Conservation (phyloP, 2,113 vertebrate species). For the Notarius lentiginosus region DNA sequence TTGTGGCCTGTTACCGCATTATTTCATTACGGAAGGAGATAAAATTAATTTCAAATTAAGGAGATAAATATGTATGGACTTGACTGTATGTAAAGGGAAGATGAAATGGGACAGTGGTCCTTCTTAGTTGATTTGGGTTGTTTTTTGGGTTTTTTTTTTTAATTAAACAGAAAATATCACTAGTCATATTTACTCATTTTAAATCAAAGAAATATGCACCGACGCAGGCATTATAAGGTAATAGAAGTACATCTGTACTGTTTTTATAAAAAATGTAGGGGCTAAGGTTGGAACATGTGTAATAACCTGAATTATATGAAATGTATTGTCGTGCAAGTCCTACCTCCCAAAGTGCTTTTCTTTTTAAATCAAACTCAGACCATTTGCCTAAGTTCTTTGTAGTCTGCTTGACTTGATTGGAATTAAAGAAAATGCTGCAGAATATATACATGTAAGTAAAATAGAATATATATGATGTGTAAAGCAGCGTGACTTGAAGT, state of each 20-base stretch:
- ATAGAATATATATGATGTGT: not conserved
- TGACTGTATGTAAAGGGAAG: not conserved
- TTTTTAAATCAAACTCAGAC: not conserved
- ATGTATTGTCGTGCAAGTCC: not conserved
- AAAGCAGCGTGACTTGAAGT: not conserved
- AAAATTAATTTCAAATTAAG: too few relatives aligned
- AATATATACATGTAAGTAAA: constrained; percentile 1
- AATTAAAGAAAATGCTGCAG: not conserved
- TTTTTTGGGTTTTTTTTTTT: not conserved
- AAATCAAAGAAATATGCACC: not conserved
- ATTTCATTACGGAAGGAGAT: too few relatives aligned
- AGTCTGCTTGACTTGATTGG: not conserved
- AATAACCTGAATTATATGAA: constrained; percentile 2
- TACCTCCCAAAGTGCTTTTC: constrained; percentile 4
- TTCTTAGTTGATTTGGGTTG: not conserved
- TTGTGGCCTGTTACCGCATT: too few relatives aligned
- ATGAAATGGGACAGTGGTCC: not conserved
- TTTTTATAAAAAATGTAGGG: not conserved
- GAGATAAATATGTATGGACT: too few relatives aligned
- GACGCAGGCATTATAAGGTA: not conserved
- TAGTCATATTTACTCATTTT: not conserved
- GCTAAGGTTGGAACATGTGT: not conserved
- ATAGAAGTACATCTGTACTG: not conserved
- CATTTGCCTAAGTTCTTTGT: not conserved
- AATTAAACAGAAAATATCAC: not conserved